Conservation (phyloP, 1,140 invertebrate species). For the Drosophila virilis region DNA sequence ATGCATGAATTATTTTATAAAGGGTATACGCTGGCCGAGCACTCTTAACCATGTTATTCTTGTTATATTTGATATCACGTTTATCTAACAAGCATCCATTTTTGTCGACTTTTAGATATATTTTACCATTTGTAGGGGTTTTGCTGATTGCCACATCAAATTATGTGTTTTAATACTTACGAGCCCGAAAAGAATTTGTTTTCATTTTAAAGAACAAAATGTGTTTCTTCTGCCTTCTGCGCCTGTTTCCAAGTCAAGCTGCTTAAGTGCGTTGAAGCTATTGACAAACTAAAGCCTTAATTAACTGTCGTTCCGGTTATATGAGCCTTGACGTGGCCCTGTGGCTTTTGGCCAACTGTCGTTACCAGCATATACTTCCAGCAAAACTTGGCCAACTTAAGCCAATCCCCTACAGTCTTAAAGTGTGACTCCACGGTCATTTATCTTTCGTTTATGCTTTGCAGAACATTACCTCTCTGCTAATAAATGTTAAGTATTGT, state of each 20-base stretch:
- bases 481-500: constrained; percentile 31
- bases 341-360: constrained; percentile 37
- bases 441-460: constrained; percentile 52
- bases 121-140: neutral
- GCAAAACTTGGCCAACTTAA: constrained; percentile 38
- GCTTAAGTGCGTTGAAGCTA: neutral
- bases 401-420: constrained; percentile 7
- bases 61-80: constrained; percentile 1
- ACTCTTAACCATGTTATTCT: neutral
- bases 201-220: no score
- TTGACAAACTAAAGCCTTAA: constrained; percentile 46
- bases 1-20: no score
- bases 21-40: no score
- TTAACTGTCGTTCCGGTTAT: constrained; percentile 52
- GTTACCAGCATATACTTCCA: constrained; percentile 4
- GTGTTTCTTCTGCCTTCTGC: neutral
- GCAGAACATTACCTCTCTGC: constrained; percentile 33
- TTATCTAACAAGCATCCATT: neutral
- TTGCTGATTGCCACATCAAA: constrained; percentile 4
- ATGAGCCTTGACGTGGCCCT: constrained; percentile 27
- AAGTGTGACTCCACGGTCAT: constrained; percentile 27
- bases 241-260: neutral
- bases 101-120: constrained; percentile 11
- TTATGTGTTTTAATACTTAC: constrained; percentile 4
- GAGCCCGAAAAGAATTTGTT: neutral